Conservation (phyloP, 2,113 vertebrate species). For the Heteronetta atricapilla region DNA sequence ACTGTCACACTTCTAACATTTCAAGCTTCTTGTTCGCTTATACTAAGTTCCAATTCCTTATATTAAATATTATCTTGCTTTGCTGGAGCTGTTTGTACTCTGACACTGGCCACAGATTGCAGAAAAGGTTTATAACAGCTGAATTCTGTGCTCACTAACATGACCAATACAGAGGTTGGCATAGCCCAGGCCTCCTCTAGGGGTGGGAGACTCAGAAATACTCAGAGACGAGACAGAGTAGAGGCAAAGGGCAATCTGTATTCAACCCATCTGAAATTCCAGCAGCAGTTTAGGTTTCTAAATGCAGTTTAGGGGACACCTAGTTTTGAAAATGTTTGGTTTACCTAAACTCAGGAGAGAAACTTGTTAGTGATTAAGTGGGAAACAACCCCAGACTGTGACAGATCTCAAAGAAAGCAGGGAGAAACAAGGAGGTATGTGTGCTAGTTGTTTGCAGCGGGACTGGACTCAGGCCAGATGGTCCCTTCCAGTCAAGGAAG, state of each 20-base stretch:
- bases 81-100: neutral
- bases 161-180: rapidly evolving
- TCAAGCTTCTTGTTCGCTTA: neutral
- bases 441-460: neutral
- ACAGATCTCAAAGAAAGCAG: neutral
- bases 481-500: neutral
- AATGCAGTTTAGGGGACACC: neutral
- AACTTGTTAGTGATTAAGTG: neutral
- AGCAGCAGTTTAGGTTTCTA: neutral
- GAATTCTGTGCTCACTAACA: neutral
- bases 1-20: neutral
- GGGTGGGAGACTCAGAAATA: neutral
- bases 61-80: neutral
- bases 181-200: neutral
- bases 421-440: neutral
- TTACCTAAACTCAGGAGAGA: neutral
- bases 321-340: neutral
- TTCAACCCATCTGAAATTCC: neutral
- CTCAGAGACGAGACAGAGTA: neutral
- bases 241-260: rapidly evolving
- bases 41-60: neutral
- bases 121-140: neutral
- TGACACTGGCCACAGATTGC: neutral
- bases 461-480: neutral
- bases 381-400: neutral